A percentile compares a stretch with the other conserved stretches of the same genome.
These are phyloP conservation scores for Sminthurides aquaticus DNA, from an alignment of 2,888 invertebrate species.

Conservation along the genomic window DNA sequence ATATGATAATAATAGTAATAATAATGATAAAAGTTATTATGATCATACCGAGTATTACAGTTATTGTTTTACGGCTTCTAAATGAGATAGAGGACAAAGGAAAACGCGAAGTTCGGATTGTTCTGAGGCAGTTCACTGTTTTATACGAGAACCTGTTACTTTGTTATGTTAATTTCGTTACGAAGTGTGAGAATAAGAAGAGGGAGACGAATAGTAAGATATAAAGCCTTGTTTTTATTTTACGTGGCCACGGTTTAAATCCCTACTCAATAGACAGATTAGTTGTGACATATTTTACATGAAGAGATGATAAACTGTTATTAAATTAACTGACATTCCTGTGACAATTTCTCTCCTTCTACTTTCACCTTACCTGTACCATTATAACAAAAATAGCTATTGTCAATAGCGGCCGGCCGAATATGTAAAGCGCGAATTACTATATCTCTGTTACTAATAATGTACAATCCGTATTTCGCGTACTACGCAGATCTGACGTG, in stretches of 20 bases:
- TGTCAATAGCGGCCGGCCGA: not conserved
- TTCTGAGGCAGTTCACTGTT: not conserved
- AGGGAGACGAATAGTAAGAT: no score
- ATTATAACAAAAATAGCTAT: not conserved
- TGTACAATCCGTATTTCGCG: not conserved
- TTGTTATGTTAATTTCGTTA: not conserved
- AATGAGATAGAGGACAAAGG: not conserved
- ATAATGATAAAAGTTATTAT: not conserved
- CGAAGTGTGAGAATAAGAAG: no score
- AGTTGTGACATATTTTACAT: not conserved
- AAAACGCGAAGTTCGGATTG: no score
- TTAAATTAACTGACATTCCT: slow-evolving; percentile 5
- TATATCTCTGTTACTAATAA: not conserved
- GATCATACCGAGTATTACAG: slow-evolving; percentile 1
- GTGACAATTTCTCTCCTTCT: slow-evolving; percentile 1
- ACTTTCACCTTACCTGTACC: slow-evolving; percentile 1
- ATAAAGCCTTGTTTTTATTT: not conserved
- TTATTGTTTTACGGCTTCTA: not conserved
- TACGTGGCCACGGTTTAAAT: not conserved
- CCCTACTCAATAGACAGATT: not conserved
- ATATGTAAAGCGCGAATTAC: not conserved
- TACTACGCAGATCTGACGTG: not conserved
- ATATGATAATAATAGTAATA: not conserved
- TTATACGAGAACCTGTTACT: not conserved
- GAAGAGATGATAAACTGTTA: slow-evolving; percentile 5